Conservation (phyloP, 2,113 vertebrate genomes). For the Tachysurus vachellii region DNA sequence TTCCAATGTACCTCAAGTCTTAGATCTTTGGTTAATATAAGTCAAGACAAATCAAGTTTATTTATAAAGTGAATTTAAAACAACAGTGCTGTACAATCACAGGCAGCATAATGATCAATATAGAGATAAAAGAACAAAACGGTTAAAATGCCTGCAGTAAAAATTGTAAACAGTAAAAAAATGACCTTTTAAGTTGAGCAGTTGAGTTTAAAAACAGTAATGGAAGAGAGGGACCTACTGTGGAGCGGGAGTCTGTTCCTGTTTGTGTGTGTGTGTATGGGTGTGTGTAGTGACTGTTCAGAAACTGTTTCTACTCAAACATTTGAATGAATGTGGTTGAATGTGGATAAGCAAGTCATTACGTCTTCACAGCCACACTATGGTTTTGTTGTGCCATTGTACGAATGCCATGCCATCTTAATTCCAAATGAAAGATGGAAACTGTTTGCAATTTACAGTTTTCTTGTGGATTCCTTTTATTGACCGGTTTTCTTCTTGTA, state of each 20-base stretch:
- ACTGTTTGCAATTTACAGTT: not conserved
- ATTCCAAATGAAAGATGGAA: not conserved
- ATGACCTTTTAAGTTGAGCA: no score
- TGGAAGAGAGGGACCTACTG: no score
- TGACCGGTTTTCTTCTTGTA: not conserved
- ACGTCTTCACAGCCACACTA: not conserved
- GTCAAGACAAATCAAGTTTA: no score
- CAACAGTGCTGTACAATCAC: no score
- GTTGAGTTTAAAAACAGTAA: no score
- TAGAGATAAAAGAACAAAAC: no score
- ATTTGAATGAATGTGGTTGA: not conserved
- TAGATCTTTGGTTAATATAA: not conserved
- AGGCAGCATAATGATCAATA: no score
- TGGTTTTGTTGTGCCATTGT: not conserved
- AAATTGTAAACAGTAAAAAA: no score
- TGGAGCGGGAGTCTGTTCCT: no score
- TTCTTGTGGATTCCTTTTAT: not conserved
- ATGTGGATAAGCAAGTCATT: not conserved
- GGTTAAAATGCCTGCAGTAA: no score
- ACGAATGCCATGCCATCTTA: not conserved
- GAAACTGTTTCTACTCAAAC: not conserved
- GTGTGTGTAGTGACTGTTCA: not conserved
- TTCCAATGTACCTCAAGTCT: not conserved
- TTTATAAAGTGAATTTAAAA: no score
- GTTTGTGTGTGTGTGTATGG: no score